phyloP scores from a whole-genome alignment of 2,888 invertebrate species.

The Agapostemon virescens region DNA sequence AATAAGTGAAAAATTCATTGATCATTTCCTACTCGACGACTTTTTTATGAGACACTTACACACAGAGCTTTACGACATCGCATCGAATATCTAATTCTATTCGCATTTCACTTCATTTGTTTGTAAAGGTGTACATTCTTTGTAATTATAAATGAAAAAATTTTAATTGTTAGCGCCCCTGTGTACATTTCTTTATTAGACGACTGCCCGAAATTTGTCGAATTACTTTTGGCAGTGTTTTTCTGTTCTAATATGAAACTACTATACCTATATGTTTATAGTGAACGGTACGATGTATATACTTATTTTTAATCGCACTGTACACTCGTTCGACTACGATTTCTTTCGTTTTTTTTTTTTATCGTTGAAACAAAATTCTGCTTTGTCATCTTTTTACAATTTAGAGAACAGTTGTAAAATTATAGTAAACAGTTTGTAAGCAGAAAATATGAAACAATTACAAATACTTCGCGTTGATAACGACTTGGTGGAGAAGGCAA shows the following conservation, averaged over 20 bases:
- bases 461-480: conserved; percentile 71
- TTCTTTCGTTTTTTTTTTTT: conserved; percentile 1
- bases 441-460: conserved; percentile 64
- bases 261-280: too few relatives aligned
- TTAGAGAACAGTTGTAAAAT: conserved; percentile 14
- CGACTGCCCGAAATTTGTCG: conserved; percentile 12
- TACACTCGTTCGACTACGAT: conserved; percentile 19
- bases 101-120: conserved; percentile 67
- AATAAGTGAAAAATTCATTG: conserved; percentile 30
- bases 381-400: conserved; percentile 11
- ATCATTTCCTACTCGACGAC: conserved; percentile 46
- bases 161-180: conserved; percentile 67
- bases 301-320: not conserved
- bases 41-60: conserved; percentile 63
- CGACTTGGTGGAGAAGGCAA: conserved; percentile 64
- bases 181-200: conserved; percentile 26
- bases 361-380: conserved; percentile 22
- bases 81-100: conserved; percentile 62
- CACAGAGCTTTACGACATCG: conserved; percentile 54
- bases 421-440: not conserved
- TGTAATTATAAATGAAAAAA: conserved; percentile 72
- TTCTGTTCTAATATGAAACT: too few relatives aligned
- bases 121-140: conserved; percentile 73
- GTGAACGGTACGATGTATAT: not conserved
- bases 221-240: not conserved